phyloP scores from a whole-genome alignment of 2,888 invertebrate genomes.

The Eilema sororculum region DNA sequence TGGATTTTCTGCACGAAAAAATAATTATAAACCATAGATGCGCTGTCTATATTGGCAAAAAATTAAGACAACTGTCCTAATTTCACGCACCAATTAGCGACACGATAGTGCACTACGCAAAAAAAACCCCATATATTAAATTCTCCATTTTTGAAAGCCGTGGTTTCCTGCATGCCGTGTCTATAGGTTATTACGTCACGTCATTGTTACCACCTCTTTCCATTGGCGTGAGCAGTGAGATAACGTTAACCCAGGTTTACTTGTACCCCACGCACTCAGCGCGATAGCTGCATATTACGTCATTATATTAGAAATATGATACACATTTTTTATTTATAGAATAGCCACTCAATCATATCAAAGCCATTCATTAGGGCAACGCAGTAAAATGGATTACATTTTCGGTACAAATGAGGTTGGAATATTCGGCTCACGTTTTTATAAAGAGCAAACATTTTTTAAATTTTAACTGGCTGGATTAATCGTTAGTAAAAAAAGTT shows the following conservation, averaged over 20 bases:
- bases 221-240: not conserved
- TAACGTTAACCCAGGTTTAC: not conserved
- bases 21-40: no score
- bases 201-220: no score
- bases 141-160: no score
- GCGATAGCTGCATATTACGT: not conserved
- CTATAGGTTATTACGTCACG: no score
- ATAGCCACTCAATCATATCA: not conserved
- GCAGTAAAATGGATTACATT: constrained; percentile 9
- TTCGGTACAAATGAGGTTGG: not conserved
- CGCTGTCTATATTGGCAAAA: no score
- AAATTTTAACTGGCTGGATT: constrained; percentile 1
- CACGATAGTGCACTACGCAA: no score
- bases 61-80: no score
- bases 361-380: constrained; percentile 8
- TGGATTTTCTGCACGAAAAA: no score
- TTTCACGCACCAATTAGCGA: no score
- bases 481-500: not conserved
- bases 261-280: not conserved
- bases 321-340: constrained; percentile 8
- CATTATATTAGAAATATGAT: constrained; percentile 3
- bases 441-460: constrained; percentile 9
- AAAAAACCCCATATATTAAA: no score
- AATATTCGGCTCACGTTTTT: not conserved
- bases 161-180: no score